Evolutionary conservation across 1,140 invertebrate species (phyloP).

Genomic region (Calosoma granatense): DNA sequence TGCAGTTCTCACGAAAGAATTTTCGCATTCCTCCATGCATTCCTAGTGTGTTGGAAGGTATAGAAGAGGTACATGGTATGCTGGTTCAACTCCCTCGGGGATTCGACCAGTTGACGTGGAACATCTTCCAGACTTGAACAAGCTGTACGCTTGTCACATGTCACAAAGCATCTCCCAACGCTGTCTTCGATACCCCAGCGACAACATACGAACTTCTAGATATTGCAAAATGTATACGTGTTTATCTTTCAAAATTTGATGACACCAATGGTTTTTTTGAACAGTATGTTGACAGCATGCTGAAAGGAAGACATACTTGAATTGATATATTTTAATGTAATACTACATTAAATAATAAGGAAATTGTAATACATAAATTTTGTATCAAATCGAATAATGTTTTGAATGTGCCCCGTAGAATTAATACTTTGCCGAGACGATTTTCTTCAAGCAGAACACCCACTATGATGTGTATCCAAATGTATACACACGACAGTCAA

Average conservation of each 20-base stretch:
- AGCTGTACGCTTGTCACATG: conserved; percentile 1
- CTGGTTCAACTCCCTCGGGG: neutral
- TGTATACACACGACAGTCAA: too few species aligned
- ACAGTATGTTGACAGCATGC: neutral
- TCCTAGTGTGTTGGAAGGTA: neutral
- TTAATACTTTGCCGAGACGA: too few species aligned
- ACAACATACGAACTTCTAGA: neutral
- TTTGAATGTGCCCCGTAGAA: too few species aligned
- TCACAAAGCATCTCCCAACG: neutral
- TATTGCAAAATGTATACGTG: neutral
- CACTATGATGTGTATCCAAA: too few species aligned
- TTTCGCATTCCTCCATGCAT: neutral
- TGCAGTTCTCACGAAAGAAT: neutral
- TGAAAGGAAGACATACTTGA: too few species aligned
- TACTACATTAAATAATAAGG: neutral
- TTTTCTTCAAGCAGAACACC: too few species aligned
- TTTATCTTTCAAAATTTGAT: neutral
- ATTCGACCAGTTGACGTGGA: neutral
- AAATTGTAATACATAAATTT: neutral
- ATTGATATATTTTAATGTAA: neutral
- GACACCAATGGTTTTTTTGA: neutral
- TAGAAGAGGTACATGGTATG: neutral
- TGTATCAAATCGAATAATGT: too few species aligned
- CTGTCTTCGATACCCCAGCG: neutral
- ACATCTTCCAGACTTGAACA: neutral